A percentile compares a stretch with the other conserved stretches of the same genome.
phyloP scores from a whole-genome alignment of 2,113 vertebrate genomes.

The Myiozetetes cayanensis region DNA sequence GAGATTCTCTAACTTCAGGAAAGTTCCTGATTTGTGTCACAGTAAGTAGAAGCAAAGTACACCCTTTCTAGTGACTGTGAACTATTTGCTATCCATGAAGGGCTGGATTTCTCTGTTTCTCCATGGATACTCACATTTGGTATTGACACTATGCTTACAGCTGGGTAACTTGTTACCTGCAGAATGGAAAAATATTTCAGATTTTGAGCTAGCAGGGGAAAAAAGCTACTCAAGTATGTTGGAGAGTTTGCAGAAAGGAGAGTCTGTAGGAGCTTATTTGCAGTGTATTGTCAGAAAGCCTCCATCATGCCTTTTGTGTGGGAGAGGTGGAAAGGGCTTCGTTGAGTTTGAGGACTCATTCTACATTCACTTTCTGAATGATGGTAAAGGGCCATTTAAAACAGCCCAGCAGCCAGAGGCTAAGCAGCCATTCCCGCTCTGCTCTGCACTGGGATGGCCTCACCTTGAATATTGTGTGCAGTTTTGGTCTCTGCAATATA shows the following conservation, averaged over 20 bases:
- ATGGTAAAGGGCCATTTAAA: too few relatives aligned
- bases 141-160: rapidly evolving
- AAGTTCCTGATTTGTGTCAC: neutral
- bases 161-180: neutral
- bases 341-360: neutral
- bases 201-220: neutral
- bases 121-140: rapidly evolving
- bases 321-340: neutral
- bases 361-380: too few relatives aligned
- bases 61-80: neutral
- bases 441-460: neutral
- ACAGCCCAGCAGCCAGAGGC: neutral
- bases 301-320: neutral
- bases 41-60: neutral
- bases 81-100: rapidly evolving
- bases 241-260: neutral
- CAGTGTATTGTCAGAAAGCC: neutral
- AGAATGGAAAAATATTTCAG: neutral
- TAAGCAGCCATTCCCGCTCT: neutral
- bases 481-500: neutral
- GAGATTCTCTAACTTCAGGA: neutral
- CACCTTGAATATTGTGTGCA: neutral
- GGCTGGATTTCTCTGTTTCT: neutral
- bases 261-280: neutral
- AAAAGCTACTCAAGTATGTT: neutral